Conservation (phyloP, 2,113 vertebrate genomes). For the Esox niger region DNA sequence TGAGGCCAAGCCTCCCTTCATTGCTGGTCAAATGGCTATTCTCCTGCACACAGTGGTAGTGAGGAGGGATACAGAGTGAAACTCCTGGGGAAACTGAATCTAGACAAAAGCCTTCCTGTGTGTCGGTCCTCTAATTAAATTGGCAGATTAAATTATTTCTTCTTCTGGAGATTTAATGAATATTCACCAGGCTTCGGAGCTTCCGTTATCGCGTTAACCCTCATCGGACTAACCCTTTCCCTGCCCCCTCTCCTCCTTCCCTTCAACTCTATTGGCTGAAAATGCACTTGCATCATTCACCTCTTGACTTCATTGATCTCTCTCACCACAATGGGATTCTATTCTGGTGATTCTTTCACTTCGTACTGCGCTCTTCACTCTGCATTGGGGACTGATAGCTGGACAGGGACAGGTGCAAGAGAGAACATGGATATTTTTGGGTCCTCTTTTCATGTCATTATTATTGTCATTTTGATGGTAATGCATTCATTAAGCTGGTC, state of each 20-base stretch:
- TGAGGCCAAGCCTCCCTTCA: constrained; percentile 6
- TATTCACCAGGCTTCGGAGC: constrained; percentile 48
- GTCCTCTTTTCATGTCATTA: constrained; percentile 38
- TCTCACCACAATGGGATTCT: neutral
- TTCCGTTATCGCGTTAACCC: constrained; percentile 48
- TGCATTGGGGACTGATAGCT: constrained; percentile 19
- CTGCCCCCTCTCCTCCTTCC: constrained; percentile 19
- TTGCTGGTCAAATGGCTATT: constrained; percentile 6
- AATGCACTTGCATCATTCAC: constrained; percentile 7
- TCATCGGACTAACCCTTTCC: constrained; percentile 24
- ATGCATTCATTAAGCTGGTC: constrained; percentile 46
- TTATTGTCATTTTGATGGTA: constrained; percentile 39
- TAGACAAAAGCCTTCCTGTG: constrained; percentile 57
- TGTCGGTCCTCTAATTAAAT: constrained; percentile 62
- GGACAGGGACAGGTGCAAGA: constrained; percentile 9
- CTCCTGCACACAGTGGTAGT: constrained; percentile 29
- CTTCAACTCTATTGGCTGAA: neutral
- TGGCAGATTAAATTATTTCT: constrained; percentile 61
- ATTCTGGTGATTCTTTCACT: neutral
- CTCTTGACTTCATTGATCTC: constrained; percentile 47
- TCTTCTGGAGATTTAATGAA: constrained; percentile 64
- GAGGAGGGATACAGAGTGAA: constrained; percentile 48
- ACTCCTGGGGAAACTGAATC: constrained; percentile 49
- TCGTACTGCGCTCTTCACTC: constrained; percentile 2
- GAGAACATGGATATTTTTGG: constrained; percentile 36